Conservation (phyloP, 2,113 vertebrate genomes). For the Illadopsis cleaveri region DNA sequence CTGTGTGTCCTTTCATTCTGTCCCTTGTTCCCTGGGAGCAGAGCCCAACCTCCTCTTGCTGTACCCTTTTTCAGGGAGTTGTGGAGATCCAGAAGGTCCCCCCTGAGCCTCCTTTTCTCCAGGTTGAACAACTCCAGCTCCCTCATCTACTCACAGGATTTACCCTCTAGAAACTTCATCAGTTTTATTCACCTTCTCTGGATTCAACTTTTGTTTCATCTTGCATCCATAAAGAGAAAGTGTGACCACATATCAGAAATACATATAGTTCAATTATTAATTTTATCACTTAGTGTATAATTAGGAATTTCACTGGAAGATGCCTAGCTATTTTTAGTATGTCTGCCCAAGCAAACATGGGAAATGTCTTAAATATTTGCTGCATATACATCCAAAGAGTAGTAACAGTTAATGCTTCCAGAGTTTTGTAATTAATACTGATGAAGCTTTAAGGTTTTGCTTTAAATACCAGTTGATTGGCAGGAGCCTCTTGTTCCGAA, state of each 20-base stretch:
- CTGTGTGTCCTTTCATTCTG: accelerated
- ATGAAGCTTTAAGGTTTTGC: neutral
- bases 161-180: neutral
- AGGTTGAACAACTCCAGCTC: accelerated
- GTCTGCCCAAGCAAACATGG: neutral
- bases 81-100: neutral
- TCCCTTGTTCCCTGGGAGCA: accelerated
- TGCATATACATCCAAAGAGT: neutral
- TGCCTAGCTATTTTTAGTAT: neutral
- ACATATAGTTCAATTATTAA: neutral
- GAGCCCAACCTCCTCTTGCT: accelerated
- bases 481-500: neutral
- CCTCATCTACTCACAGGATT: neutral
- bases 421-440: neutral
- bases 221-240: neutral
- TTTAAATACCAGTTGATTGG: neutral
- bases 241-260: neutral
- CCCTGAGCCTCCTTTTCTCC: neutral
- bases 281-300: neutral
- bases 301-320: neutral
- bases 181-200: neutral
- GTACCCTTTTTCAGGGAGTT: neutral
- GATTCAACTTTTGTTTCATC: neutral
- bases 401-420: neutral
- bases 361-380: neutral